Percentiles rank a stretch among this genome's conserved stretches.
Evolutionary conservation across 2,797 vertebrate genomes (phyloP).

Genomic region (Silurus lanzhouensis): DNA sequence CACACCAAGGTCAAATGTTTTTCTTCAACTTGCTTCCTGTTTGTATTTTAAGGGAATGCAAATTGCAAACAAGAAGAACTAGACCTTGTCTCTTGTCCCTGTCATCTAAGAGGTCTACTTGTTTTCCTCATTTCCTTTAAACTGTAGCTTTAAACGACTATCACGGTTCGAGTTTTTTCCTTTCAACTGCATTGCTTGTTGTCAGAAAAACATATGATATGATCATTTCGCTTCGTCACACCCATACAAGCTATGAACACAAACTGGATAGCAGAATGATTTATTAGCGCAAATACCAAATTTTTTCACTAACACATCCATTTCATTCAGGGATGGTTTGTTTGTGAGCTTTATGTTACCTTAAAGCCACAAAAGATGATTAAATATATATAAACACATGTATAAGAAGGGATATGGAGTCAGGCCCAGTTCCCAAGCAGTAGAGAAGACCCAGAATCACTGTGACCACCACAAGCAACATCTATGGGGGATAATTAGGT

Average conservation of each 20-base stretch:
- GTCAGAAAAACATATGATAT: not conserved
- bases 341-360: slow-evolving; percentile 12
- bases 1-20: not conserved
- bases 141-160: not conserved
- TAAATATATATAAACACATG: slow-evolving; percentile 4
- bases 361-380: slow-evolving; percentile 25
- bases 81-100: not conserved
- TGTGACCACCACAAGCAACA: not conserved
- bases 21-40: not conserved
- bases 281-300: not conserved
- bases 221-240: not conserved
- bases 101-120: not conserved
- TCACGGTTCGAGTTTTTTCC: not conserved
- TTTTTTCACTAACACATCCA: not conserved
- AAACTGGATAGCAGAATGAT: not conserved
- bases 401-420: slow-evolving; percentile 8
- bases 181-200: not conserved
- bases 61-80: not conserved
- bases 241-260: not conserved
- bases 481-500: slow-evolving; percentile 55
- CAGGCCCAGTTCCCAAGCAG: slow-evolving; percentile 29
- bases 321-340: slow-evolving; percentile 1
- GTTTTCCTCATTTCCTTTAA: not conserved
- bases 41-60: not conserved
- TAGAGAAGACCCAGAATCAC: slow-evolving; percentile 23